These are phyloP conservation scores for Diarsia rubi DNA, from an alignment of 2,888 invertebrate species.

Conservation along the genomic window DNA sequence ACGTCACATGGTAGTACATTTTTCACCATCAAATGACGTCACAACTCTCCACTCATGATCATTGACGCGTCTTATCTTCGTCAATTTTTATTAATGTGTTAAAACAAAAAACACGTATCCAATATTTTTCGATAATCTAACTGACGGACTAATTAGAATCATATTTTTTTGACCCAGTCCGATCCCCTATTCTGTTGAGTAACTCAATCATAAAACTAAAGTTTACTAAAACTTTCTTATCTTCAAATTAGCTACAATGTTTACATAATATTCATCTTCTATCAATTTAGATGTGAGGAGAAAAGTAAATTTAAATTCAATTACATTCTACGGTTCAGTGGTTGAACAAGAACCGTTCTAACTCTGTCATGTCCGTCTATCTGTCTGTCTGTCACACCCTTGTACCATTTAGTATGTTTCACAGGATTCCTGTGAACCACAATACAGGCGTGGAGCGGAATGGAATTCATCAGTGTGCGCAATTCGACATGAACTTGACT, in stretches of 20 bases:
- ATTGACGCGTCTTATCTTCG: too few species aligned
- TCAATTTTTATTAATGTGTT: too few species aligned
- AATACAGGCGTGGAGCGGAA: background rate
- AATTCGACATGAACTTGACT: background rate
- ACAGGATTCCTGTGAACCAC: background rate
- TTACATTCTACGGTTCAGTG: background rate
- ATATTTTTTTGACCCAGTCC: too few species aligned
- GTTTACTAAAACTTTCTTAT: background rate
- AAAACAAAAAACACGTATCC: too few species aligned
- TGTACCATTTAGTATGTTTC: conserved; percentile 1
- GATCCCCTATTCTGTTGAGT: background rate
- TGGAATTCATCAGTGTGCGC: background rate
- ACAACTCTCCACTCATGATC: too few species aligned
- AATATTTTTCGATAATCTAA: too few species aligned
- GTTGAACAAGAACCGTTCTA: background rate
- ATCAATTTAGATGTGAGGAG: background rate
- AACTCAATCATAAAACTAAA: conserved; percentile 6
- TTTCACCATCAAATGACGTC: too few species aligned
- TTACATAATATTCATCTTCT: background rate
- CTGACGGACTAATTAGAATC: too few species aligned
- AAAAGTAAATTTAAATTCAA: background rate
- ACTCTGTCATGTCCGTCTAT: background rate
- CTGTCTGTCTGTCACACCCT: conserved; percentile 10
- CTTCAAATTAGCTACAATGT: background rate
- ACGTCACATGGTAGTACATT: too few species aligned